A percentile compares a stretch with the other conserved stretches of the same genome.
Evolutionary conservation across 1,140 invertebrate species (phyloP).

Genomic region (Harpegnathos saltator): DNA sequence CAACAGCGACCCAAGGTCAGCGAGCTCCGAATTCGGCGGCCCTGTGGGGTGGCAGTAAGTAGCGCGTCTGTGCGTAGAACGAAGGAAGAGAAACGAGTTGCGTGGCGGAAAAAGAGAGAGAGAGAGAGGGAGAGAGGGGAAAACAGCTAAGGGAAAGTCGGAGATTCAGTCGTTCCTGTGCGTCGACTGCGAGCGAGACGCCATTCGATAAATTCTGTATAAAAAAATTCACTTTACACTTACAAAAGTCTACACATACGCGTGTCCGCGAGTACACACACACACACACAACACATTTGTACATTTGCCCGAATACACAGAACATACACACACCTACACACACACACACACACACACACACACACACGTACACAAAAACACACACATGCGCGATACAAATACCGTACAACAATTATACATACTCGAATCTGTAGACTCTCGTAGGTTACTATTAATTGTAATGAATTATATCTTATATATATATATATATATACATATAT

Average conservation of each 20-base stretch:
- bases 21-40: slow-evolving; percentile 71
- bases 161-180: slow-evolving; percentile 34
- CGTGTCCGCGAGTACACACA: slow-evolving; percentile 63
- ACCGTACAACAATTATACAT: slow-evolving; percentile 51
- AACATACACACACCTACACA: slow-evolving; percentile 18
- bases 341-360: slow-evolving; percentile 56
- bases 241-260: slow-evolving; percentile 49
- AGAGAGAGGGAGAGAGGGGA: slow-evolving; percentile 17
- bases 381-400: slow-evolving; percentile 28
- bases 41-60: slow-evolving; percentile 48
- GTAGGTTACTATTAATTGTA: slow-evolving; percentile 80
- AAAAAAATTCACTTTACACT: slow-evolving; percentile 70
- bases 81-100: neutral
- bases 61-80: slow-evolving; percentile 48
- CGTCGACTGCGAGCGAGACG: slow-evolving; percentile 67
- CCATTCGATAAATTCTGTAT: slow-evolving; percentile 68
- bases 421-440: slow-evolving; percentile 80
- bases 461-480: slow-evolving; percentile 80
- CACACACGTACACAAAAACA: slow-evolving; percentile 60
- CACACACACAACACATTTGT: slow-evolving; percentile 9
- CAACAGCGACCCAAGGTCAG: slow-evolving; percentile 40
- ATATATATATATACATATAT: slow-evolving; percentile 75
- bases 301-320: too few relatives aligned
- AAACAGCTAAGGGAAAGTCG: slow-evolving; percentile 18
- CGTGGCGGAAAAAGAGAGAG: too few relatives aligned